phyloP scores from a whole-genome alignment of 2,797 vertebrate genomes.

The Alosa sapidissima region DNA sequence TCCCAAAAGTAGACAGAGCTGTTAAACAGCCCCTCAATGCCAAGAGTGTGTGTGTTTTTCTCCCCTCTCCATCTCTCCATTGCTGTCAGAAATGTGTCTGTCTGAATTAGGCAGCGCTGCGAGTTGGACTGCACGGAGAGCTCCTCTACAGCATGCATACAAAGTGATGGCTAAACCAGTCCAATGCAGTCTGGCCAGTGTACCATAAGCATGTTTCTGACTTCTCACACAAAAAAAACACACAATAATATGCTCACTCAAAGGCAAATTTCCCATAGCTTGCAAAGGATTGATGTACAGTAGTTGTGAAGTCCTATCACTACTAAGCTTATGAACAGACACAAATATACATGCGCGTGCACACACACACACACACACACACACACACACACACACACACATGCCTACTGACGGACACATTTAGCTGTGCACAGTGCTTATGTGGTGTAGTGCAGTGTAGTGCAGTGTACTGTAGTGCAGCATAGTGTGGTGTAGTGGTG shows the following conservation, averaged over 20 bases:
- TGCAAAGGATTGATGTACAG: no score
- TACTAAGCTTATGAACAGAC: not conserved
- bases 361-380: not conserved
- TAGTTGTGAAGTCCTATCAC: no score
- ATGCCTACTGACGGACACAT: not conserved
- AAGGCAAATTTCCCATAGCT: no score
- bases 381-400: not conserved
- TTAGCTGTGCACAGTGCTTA: not conserved
- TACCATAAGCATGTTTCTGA: not conserved
- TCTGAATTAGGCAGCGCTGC: not conserved
- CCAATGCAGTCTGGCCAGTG: not conserved
- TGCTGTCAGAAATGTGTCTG: not conserved
- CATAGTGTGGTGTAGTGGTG: not conserved
- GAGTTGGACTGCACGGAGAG: not conserved
- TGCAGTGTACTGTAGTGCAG: not conserved
- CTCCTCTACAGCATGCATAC: not conserved
- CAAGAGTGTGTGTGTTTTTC: not conserved
- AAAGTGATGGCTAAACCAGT: not conserved
- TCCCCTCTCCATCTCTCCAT: not conserved
- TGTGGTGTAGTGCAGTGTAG: not conserved
- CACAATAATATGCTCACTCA: not conserved
- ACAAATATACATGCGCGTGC: not conserved
- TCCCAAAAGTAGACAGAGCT: constrained; percentile 10
- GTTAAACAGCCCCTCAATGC: constrained; percentile 5
- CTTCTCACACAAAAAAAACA: not conserved